phyloP scores from a whole-genome alignment of 2,888 invertebrate species.

The Coecobrya sp. region DNA sequence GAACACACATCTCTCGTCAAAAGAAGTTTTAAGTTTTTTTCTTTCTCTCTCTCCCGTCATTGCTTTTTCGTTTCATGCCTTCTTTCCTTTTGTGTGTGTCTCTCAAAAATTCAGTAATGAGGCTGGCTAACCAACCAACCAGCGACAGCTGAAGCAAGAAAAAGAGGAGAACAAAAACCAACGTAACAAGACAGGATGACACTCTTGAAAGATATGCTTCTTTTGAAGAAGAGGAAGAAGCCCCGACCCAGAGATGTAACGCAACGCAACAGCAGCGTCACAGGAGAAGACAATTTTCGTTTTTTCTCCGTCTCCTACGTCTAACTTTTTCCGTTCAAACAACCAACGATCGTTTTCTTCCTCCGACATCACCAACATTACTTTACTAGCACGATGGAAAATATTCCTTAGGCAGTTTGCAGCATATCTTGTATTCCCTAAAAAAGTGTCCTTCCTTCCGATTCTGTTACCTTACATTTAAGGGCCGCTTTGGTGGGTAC shows the following conservation, averaged over 20 bases:
- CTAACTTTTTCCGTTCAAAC: constrained; percentile 54
- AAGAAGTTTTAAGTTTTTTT: constrained; percentile 45
- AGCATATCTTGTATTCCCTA: background rate
- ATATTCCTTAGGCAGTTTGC: constrained; percentile 36
- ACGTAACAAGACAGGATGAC: constrained; percentile 72
- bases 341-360: constrained; percentile 28
- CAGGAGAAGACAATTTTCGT: background rate
- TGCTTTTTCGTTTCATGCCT: constrained; percentile 35
- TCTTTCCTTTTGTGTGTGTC: constrained; percentile 36
- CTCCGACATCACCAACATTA: background rate
- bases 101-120: constrained; percentile 69
- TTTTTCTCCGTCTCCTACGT: constrained; percentile 3
- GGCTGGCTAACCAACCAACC: constrained; percentile 71
- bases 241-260: background rate
- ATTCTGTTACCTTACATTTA: background rate
- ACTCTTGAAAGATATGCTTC: constrained; percentile 58
- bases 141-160: constrained; percentile 58
- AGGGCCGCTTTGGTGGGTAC: background rate
- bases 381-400: background rate
- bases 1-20: background rate
- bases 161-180: constrained; percentile 35
- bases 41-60: constrained; percentile 4
- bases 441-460: constrained; percentile 12
- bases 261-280: background rate
- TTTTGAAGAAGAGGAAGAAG: constrained; percentile 41